Percentiles rank a stretch among this genome's conserved stretches.
Evolutionary conservation across 2,113 vertebrate species (phyloP).

Genomic region (Panurus biarmicus): DNA sequence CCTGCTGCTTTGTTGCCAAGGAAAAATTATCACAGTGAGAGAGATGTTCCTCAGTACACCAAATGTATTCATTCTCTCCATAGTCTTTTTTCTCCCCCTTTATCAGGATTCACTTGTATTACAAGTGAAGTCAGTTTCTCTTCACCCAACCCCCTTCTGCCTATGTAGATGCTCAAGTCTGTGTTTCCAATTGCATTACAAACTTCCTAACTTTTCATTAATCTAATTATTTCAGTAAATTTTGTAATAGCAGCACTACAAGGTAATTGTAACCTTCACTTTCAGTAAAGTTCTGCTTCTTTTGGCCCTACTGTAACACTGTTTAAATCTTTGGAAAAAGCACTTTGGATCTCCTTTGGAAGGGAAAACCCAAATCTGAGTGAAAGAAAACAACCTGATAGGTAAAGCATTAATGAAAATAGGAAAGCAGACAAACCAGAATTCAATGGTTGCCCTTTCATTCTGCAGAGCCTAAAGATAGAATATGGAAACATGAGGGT

Average conservation of each 20-base stretch:
- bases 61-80: not conserved
- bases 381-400: not conserved
- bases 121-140: not conserved
- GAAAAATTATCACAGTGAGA: not conserved
- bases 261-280: not conserved
- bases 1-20: not conserved
- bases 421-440: not conserved
- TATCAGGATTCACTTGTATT: not conserved
- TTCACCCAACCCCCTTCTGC: not conserved
- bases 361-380: not conserved
- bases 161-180: not conserved
- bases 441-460: not conserved
- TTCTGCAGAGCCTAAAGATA: not conserved
- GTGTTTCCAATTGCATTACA: not conserved
- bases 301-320: not conserved
- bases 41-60: not conserved
- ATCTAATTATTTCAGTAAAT: not conserved
- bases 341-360: not conserved
- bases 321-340: not conserved
- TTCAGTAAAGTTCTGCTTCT: not conserved
- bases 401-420: not conserved
- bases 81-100: fast-evolving
- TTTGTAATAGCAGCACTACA: not conserved
- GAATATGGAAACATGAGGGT: not conserved
- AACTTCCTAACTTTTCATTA: not conserved